Evolutionary conservation across 1,140 invertebrate genomes (phyloP).

Genomic region (Plutomurus gul): DNA sequence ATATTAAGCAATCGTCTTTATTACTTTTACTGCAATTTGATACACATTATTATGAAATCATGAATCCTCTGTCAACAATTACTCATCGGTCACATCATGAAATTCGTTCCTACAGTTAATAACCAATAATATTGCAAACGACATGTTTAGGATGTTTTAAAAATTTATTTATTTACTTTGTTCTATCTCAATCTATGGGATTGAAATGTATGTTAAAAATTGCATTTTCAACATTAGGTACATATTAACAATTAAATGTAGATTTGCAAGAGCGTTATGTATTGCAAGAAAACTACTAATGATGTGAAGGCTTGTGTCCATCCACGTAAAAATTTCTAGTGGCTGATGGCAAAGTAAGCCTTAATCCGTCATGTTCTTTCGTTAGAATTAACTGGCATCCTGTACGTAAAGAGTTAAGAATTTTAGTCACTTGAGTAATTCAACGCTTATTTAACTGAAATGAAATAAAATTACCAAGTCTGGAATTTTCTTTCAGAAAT

Average conservation of each 20-base stretch:
- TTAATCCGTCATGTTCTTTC: slow-evolving; percentile 90
- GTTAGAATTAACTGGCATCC: slow-evolving; percentile 94
- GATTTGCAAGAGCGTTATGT: neutral
- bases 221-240: too few species aligned
- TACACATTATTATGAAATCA: too few species aligned
- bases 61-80: too few species aligned
- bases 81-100: too few species aligned
- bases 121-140: too few species aligned
- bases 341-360: slow-evolving; percentile 81
- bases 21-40: neutral
- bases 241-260: neutral
- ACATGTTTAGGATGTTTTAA: too few species aligned
- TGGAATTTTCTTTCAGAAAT: slow-evolving; percentile 92
- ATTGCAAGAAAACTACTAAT: slow-evolving; percentile 63
- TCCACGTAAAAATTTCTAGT: slow-evolving; percentile 99
- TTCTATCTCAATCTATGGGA: too few species aligned
- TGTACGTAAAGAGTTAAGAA: slow-evolving; percentile 56
- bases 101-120: too few species aligned
- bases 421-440: neutral
- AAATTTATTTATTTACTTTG: too few species aligned
- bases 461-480: slow-evolving; percentile 73
- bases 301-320: slow-evolving; percentile 90
- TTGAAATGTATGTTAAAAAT: too few species aligned
- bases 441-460: neutral
- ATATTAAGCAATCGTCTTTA: neutral